Evolutionary conservation across 2,113 vertebrate species (phyloP), one percentile per base, ranked within the genome.

Genomic region (Pseudorhombus dupliciocellatus): DNA sequence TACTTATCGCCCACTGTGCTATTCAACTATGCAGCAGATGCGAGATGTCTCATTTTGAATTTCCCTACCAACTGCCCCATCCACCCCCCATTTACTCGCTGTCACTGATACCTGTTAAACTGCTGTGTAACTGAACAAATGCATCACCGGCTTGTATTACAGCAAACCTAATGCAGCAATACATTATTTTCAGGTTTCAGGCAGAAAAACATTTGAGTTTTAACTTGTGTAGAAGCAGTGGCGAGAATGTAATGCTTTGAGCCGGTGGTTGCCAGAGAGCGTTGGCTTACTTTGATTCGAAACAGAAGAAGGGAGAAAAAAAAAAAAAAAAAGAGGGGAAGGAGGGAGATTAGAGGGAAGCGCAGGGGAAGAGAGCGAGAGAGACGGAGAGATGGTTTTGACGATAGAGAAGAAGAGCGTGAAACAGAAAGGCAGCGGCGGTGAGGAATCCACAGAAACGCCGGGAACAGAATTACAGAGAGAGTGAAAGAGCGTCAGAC

Each of bases 231-330:
- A 34, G 31, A 4, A 0, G 34, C 62, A 25, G 73, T 50, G 61
- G 69, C 61, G 68, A 71, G 74, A 78, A 84, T 57, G 70, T 83
- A 75, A 86, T 37, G 85, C 87, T 85, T 77, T 79, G 83, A 87
- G 82, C 63, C 18, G 30, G 74, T 56, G 72, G 78, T 77, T 80
- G 73, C 70, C 34, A 4, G 63, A 61, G 73, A 81, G 60, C 54
- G 42, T 52, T 70, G 73, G 73, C 80, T 87, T 74, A 71, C 85
- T 88, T 87, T 89, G 86, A 89, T 76, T 71, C 72, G 81, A 46
- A 88, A 75, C 76, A 74, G 80, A 73, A 51, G 65, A 15, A 7
- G 22, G 20, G 15, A 31, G 16, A 54, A 57, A 53, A 65, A 64
- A 44, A 24, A n/a, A n/a, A n/a, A n/a, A n/a, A n/a, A n/a, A n/a